Percentiles rank a stretch among this genome's conserved stretches.
Conservation (phyloP, 2,888 invertebrate genomes). For the Apamea monoglypha region DNA sequence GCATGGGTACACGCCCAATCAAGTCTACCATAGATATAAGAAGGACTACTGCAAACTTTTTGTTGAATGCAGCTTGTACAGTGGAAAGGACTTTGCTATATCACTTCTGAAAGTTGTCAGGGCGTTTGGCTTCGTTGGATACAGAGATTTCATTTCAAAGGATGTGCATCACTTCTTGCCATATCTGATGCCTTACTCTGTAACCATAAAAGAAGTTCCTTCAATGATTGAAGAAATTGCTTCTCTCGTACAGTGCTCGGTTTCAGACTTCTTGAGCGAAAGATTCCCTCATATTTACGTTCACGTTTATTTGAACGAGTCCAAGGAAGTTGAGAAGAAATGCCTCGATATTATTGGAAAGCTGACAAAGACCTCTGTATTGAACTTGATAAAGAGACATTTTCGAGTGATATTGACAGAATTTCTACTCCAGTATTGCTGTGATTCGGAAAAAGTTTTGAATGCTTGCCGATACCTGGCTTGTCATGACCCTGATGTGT, state of each 20-base stretch:
- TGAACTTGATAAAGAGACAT: conserved; percentile 91
- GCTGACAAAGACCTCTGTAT: conserved; percentile 89
- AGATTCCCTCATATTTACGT: conserved; percentile 93
- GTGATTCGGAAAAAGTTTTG: conserved; percentile 91
- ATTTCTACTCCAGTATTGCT: conserved; percentile 91
- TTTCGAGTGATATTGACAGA: conserved; percentile 92
- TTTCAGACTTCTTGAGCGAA: conserved; percentile 91
- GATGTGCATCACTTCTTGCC: conserved; percentile 93
- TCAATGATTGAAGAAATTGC: conserved; percentile 92
- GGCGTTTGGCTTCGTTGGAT: conserved; percentile 92
- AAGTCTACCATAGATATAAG: conserved; percentile 91
- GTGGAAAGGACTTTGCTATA: conserved; percentile 90
- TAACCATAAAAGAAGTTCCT: conserved; percentile 89
- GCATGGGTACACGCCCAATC: conserved; percentile 88
- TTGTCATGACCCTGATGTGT: conserved; percentile 89
- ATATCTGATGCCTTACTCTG: conserved; percentile 90
- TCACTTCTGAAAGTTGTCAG: conserved; percentile 91
- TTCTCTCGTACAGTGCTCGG: conserved; percentile 89
- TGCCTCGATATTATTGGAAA: conserved; percentile 92
- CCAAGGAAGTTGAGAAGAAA: conserved; percentile 89
- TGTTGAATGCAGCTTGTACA: conserved; percentile 90
- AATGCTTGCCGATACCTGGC: conserved; percentile 90
- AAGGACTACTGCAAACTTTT: conserved; percentile 91
- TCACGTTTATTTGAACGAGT: conserved; percentile 92
- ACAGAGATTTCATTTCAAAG: conserved; percentile 92